phyloP scores from a whole-genome alignment of 1,140 invertebrate genomes.

The Drosophila melanogaster region DNA sequence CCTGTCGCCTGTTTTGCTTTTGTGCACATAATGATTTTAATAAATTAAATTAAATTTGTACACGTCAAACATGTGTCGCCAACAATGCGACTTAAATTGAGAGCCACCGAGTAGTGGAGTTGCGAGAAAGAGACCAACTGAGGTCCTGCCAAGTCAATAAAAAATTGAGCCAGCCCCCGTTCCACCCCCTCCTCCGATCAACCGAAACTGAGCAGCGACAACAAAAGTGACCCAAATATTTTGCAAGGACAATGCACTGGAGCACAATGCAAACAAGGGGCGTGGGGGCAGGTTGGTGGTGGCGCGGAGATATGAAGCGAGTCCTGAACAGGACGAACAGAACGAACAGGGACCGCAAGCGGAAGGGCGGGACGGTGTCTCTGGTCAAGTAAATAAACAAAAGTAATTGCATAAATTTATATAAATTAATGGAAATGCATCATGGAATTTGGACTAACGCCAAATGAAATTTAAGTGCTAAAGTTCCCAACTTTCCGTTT shows the following conservation, averaged over 20 bases:
- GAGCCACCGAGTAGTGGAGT: constrained; percentile 16
- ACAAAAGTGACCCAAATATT: constrained; percentile 82
- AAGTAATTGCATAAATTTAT: constrained; percentile 83
- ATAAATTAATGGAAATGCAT: constrained; percentile 81
- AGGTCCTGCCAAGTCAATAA: constrained; percentile 76
- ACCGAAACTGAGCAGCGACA: constrained; percentile 70
- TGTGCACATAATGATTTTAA: constrained; percentile 80
- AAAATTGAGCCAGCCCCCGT: constrained; percentile 59
- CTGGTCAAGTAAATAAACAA: constrained; percentile 79
- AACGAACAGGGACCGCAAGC: constrained; percentile 33
- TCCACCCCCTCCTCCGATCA: constrained; percentile 1
- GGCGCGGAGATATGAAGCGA: constrained; percentile 12
- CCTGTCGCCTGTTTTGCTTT: constrained; percentile 62
- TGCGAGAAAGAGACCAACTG: constrained; percentile 1
- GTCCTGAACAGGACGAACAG: constrained; percentile 32
- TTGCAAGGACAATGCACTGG: constrained; percentile 79
- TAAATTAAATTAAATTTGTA: constrained; percentile 83
- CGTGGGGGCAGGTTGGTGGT: constrained; percentile 1
- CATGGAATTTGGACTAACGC: constrained; percentile 60
- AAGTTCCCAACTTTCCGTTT: constrained; percentile 51
- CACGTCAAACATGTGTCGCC: constrained; percentile 81
- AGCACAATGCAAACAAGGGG: constrained; percentile 65
- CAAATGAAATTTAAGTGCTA: constrained; percentile 71
- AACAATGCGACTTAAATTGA: constrained; percentile 78
- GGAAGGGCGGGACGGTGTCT: constrained; percentile 1